phyloP scores from a whole-genome alignment of 2,113 vertebrate species.

The Epinephelus fuscoguttatus region DNA sequence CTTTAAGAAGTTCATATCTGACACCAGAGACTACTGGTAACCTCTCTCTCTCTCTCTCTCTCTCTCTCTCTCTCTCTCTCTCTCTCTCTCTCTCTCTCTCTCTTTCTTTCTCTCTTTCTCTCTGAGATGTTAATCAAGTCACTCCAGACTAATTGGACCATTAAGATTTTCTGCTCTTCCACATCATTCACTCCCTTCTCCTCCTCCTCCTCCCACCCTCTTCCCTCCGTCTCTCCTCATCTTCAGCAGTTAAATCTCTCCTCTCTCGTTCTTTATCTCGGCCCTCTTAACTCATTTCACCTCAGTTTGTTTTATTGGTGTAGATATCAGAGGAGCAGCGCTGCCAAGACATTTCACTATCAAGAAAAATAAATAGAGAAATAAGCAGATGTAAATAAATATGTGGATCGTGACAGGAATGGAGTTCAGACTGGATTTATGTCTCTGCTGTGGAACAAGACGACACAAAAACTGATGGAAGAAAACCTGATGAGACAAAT shows the following conservation, averaged over 20 bases:
- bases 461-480: not conserved
- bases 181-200: constrained; percentile 56
- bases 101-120: constrained; percentile 55
- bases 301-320: constrained; percentile 34
- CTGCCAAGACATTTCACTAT: constrained; percentile 21
- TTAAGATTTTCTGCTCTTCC: constrained; percentile 73
- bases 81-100: constrained; percentile 52
- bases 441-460: not conserved
- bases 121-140: constrained; percentile 66
- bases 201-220: too few species aligned
- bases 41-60: constrained; percentile 19
- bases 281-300: constrained; percentile 22
- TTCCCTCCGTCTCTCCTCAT: constrained; percentile 14
- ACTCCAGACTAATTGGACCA: constrained; percentile 78
- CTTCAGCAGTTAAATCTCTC: constrained; percentile 38
- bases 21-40: too few species aligned
- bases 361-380: constrained; percentile 36
- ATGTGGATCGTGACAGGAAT: not conserved
- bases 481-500: not conserved
- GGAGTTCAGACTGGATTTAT: constrained; percentile 5
- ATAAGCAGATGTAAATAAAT: constrained; percentile 42
- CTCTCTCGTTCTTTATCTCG: constrained; percentile 15
- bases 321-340: constrained; percentile 18
- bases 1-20: too few species aligned
- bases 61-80: constrained; percentile 58